Percentiles rank a stretch among this genome's conserved stretches.
phyloP scores from a whole-genome alignment of 2,797 vertebrate genomes.

The Mastacembelus armatus region DNA sequence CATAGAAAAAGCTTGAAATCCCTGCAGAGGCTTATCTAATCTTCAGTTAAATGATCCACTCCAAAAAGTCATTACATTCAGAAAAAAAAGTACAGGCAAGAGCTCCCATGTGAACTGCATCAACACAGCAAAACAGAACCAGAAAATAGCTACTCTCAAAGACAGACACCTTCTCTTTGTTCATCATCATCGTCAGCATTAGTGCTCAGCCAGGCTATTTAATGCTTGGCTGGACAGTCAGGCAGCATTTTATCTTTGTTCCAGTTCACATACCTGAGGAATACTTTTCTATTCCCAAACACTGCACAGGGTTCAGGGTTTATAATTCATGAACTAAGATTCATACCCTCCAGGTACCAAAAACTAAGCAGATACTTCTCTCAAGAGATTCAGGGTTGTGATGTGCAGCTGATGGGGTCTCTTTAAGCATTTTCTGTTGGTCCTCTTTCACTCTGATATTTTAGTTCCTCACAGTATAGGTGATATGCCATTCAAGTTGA shows the following conservation, averaged over 20 bases:
- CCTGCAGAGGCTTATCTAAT: slow-evolving; percentile 16
- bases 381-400: slow-evolving; percentile 12
- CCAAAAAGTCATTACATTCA: slow-evolving; percentile 42
- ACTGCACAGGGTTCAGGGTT: slow-evolving; percentile 21
- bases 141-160: slow-evolving; percentile 42
- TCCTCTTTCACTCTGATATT: slow-evolving; percentile 46
- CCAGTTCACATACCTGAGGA: slow-evolving; percentile 68
- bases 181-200: slow-evolving; percentile 55
- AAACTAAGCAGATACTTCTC: slow-evolving; percentile 35
- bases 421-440: slow-evolving; percentile 44
- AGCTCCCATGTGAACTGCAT: slow-evolving; percentile 29
- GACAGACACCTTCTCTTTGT: slow-evolving; percentile 45
- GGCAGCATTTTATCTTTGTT: slow-evolving; percentile 66
- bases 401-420: slow-evolving; percentile 40
- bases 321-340: slow-evolving; percentile 48
- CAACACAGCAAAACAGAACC: slow-evolving; percentile 32
- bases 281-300: slow-evolving; percentile 57
- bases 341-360: slow-evolving; percentile 5
- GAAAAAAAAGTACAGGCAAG: slow-evolving; percentile 9
- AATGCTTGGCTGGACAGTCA: slow-evolving; percentile 61
- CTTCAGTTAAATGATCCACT: slow-evolving; percentile 52
- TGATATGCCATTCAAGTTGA: slow-evolving; percentile 61
- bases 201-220: slow-evolving; percentile 57
- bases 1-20: slow-evolving; percentile 7
- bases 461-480: slow-evolving; percentile 42